These are phyloP conservation scores for Magallana gigas DNA, from an alignment of 1,140 invertebrate species.

Conservation along the genomic window DNA sequence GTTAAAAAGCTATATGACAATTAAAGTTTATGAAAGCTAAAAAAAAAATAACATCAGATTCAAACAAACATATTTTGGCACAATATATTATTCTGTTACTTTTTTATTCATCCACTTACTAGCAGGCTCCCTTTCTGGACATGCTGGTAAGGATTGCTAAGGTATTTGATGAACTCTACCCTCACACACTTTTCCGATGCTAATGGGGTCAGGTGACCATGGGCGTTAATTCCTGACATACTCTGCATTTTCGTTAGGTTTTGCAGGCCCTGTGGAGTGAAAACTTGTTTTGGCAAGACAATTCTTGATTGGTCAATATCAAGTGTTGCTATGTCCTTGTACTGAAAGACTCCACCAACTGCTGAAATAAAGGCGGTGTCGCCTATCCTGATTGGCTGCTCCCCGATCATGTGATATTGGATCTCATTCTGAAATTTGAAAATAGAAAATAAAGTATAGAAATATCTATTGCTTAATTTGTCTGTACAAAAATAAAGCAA, in stretches of 20 bases:
- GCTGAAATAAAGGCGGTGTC: background rate
- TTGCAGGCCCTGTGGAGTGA: background rate
- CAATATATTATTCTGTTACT: too few species aligned
- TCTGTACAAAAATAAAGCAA: background rate
- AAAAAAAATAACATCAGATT: too few species aligned
- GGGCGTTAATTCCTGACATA: background rate
- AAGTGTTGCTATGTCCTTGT: background rate
- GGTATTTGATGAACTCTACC: background rate
- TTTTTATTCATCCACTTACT: background rate
- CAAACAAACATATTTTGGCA: too few species aligned
- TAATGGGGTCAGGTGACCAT: background rate
- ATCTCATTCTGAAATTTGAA: constrained; percentile 4
- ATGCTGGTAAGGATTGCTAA: background rate
- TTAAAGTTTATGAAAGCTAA: too few species aligned
- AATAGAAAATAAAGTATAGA: background rate
- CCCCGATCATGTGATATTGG: background rate
- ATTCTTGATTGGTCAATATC: constrained; percentile 6
- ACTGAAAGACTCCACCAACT: background rate
- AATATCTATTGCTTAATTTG: background rate
- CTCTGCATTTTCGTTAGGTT: background rate
- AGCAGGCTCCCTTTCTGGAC: background rate
- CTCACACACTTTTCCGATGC: background rate
- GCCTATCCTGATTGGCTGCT: background rate
- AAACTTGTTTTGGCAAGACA: background rate
- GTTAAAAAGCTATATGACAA: too few species aligned